Evolutionary conservation across 2,797 vertebrate genomes (phyloP).

Genomic region (Cyclopterus lumpus): DNA sequence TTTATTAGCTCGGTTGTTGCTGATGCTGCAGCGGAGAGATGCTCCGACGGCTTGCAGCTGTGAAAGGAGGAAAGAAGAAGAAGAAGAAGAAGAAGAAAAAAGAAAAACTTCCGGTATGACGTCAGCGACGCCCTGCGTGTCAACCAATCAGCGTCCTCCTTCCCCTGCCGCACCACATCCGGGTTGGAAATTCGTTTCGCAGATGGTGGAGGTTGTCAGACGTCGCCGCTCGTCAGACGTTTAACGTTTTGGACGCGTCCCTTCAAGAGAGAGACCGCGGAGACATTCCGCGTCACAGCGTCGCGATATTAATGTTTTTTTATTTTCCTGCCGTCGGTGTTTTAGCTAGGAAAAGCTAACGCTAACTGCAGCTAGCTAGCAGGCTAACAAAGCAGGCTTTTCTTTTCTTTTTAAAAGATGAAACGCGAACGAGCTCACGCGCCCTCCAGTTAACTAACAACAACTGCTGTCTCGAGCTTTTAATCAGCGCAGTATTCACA

Average conservation of each 20-base stretch:
- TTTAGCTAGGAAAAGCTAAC: conserved; percentile 26
- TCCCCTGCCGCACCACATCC: conserved; percentile 52
- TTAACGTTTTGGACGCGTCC: not conserved
- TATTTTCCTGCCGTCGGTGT: not conserved
- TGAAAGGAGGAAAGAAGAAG: too few relatives aligned
- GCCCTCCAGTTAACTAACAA: too few relatives aligned
- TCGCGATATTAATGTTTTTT: too few relatives aligned
- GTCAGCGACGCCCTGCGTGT: conserved; percentile 2
- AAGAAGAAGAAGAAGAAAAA: too few relatives aligned
- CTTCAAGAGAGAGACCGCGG: not conserved
- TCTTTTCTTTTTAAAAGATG: not conserved
- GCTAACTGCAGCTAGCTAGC: conserved; percentile 57
- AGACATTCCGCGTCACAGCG: not conserved
- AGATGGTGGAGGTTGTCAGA: conserved; percentile 24
- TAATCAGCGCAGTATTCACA: not conserved
- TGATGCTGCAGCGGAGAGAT: conserved; percentile 1
- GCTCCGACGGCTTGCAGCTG: not conserved
- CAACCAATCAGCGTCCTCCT: conserved; percentile 60
- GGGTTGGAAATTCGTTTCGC: conserved; percentile 65
- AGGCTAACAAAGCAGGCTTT: conserved; percentile 67
- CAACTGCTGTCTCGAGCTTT: not conserved
- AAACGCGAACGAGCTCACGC: conserved; percentile 12
- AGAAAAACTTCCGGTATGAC: conserved; percentile 62
- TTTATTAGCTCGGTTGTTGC: not conserved
- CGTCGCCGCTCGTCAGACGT: not conserved